Evolutionary conservation across 2,797 vertebrate genomes (phyloP).

Genomic region (Scolopax rusticola): DNA sequence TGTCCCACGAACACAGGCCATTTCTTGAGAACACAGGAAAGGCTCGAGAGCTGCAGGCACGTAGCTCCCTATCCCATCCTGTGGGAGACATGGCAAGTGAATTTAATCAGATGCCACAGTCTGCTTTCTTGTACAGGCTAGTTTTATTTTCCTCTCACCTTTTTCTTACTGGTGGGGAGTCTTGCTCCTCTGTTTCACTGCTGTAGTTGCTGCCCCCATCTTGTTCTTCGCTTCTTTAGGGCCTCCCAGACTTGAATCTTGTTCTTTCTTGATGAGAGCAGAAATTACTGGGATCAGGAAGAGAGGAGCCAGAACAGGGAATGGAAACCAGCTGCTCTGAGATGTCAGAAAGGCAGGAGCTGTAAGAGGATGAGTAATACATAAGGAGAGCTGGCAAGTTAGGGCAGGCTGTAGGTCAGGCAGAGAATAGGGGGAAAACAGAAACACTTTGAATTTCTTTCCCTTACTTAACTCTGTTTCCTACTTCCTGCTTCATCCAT

Average conservation of each 20-base stretch:
- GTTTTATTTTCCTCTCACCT: neutral
- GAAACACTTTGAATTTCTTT: neutral
- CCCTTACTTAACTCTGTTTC: neutral
- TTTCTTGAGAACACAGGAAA: neutral
- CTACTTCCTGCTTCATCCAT: neutral
- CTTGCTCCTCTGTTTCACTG: neutral
- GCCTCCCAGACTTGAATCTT: slow-evolving; percentile 33
- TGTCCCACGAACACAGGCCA: neutral
- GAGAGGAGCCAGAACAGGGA: slow-evolving; percentile 52
- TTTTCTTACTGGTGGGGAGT: neutral
- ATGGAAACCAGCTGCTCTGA: slow-evolving; percentile 65
- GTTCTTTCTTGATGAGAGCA: slow-evolving; percentile 26
- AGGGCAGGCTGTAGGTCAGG: slow-evolving; percentile 14
- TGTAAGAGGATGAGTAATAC: neutral
- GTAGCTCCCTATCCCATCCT: neutral
- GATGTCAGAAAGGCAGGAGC: slow-evolving; percentile 36
- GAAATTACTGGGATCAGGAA: slow-evolving; percentile 45
- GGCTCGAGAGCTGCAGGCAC: neutral
- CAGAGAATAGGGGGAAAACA: neutral
- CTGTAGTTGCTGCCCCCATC: neutral
- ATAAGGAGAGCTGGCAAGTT: slow-evolving; percentile 11
- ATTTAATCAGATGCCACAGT: neutral
- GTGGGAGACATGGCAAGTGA: neutral
- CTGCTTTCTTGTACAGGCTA: neutral
- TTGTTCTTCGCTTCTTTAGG: slow-evolving; percentile 11